These are phyloP conservation scores for Salpingus planirostris DNA, from an alignment of 2,888 invertebrate genomes.

Conservation along the genomic window DNA sequence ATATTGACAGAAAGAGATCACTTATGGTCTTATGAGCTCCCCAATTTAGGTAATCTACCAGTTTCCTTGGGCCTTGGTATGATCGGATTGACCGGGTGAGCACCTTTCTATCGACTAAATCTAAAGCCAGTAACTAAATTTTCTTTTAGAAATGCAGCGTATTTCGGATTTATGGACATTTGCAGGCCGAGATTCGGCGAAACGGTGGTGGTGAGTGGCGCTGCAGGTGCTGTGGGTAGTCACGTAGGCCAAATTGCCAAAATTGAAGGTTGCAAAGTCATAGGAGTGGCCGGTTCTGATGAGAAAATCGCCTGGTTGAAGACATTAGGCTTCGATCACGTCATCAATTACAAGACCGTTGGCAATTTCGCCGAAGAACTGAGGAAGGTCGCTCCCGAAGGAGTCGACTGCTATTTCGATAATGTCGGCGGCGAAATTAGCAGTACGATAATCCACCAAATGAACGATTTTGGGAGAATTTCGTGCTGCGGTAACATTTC, in stretches of 20 bases:
- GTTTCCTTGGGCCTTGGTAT: constrained; percentile 56
- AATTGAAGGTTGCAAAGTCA: constrained; percentile 56
- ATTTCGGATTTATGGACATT: constrained; percentile 63
- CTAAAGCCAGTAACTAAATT: background rate
- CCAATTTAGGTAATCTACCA: constrained; percentile 49
- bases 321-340: constrained; percentile 57
- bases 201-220: constrained; percentile 60
- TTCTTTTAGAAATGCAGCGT: too few relatives aligned
- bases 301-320: constrained; percentile 58
- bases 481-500: constrained; percentile 64
- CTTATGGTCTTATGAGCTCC: constrained; percentile 7
- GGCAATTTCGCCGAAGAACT: constrained; percentile 46
- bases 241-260: constrained; percentile 71
- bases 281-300: constrained; percentile 63
- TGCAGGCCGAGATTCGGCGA: constrained; percentile 62
- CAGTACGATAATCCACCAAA: constrained; percentile 50
- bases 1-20: constrained; percentile 40
- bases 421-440: constrained; percentile 63
- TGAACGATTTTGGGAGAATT: constrained; percentile 56
- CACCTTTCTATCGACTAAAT: too few relatives aligned
- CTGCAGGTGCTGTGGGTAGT: constrained; percentile 70
- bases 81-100: constrained; percentile 64
- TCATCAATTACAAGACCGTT: constrained; percentile 65
- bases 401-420: constrained; percentile 67
- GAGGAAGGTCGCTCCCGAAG: constrained; percentile 53